phyloP scores from a whole-genome alignment of 2,113 vertebrate species.

The Colistium nudipinnis region DNA sequence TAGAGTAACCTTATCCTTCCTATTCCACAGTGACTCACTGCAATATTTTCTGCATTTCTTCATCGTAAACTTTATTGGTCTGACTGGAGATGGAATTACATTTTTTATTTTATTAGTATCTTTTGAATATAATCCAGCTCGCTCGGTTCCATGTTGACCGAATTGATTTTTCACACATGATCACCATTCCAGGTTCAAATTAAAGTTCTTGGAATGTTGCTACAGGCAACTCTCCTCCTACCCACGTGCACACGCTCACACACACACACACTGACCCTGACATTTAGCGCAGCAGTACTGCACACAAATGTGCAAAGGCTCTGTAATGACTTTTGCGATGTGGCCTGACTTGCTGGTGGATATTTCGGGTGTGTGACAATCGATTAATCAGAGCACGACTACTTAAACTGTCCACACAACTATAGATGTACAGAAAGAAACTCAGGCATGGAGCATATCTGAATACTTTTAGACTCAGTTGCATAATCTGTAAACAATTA shows the following conservation, averaged over 20 bases:
- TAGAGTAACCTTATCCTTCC: slow-evolving; percentile 62
- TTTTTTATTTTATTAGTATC: slow-evolving; percentile 68
- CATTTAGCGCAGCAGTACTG: slow-evolving; percentile 52
- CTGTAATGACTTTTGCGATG: slow-evolving; percentile 44
- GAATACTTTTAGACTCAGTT: slow-evolving; percentile 21
- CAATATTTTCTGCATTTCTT: slow-evolving; percentile 57
- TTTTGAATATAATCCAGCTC: slow-evolving; percentile 58
- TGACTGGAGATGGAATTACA: slow-evolving; percentile 53
- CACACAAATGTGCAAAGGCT: slow-evolving; percentile 19
- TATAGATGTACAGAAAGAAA: slow-evolving; percentile 41
- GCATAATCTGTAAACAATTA: slow-evolving; percentile 60
- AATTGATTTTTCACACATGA: slow-evolving; percentile 66
- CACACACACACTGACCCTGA: slow-evolving; percentile 53
- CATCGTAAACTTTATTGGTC: slow-evolving; percentile 58
- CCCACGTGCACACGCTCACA: neutral
- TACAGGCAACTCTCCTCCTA: slow-evolving; percentile 9
- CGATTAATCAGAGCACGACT: slow-evolving; percentile 42
- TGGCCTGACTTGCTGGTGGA: slow-evolving; percentile 27
- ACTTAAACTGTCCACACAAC: slow-evolving; percentile 39
- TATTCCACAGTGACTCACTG: slow-evolving; percentile 52
- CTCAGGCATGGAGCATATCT: slow-evolving; percentile 17
- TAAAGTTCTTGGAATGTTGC: slow-evolving; percentile 40
- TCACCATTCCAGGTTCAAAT: slow-evolving; percentile 58
- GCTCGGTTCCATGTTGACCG: slow-evolving; percentile 47
- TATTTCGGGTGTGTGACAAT: slow-evolving; percentile 43